Evolutionary conservation across 2,113 vertebrate genomes (phyloP).

Genomic region (Holacanthus passer): DNA sequence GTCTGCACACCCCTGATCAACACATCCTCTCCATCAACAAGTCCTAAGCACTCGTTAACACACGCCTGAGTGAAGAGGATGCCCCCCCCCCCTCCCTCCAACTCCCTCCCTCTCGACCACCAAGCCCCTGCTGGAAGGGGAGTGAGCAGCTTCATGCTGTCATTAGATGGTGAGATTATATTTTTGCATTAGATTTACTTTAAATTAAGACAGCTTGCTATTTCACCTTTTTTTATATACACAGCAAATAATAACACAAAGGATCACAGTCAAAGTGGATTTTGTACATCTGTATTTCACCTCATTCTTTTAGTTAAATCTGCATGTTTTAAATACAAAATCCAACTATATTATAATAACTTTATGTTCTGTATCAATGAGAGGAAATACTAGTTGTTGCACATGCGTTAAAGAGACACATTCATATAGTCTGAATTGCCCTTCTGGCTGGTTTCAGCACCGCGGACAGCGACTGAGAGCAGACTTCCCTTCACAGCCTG

Average conservation of each 20-base stretch:
- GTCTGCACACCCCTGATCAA: constrained; percentile 58
- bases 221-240: background rate
- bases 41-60: constrained; percentile 71
- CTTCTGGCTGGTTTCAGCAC: constrained; percentile 71
- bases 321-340: background rate
- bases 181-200: constrained; percentile 10
- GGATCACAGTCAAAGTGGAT: background rate
- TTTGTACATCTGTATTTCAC: background rate
- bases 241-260: background rate
- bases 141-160: constrained; percentile 41
- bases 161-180: constrained; percentile 24
- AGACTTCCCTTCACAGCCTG: constrained; percentile 18
- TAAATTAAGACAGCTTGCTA: background rate
- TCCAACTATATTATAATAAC: background rate
- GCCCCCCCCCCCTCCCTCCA: constrained; percentile 39
- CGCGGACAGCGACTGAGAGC: constrained; percentile 68
- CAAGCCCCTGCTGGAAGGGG: constrained; percentile 55
- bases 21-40: constrained; percentile 82
- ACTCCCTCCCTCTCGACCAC: constrained; percentile 53
- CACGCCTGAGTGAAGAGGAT: constrained; percentile 49
- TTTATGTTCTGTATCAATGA: background rate
- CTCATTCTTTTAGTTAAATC: background rate
- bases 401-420: background rate
- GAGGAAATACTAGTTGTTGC: background rate
- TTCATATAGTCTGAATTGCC: background rate